phyloP scores from a whole-genome alignment of 1,140 invertebrate genomes.

The Tribolium castaneum region DNA sequence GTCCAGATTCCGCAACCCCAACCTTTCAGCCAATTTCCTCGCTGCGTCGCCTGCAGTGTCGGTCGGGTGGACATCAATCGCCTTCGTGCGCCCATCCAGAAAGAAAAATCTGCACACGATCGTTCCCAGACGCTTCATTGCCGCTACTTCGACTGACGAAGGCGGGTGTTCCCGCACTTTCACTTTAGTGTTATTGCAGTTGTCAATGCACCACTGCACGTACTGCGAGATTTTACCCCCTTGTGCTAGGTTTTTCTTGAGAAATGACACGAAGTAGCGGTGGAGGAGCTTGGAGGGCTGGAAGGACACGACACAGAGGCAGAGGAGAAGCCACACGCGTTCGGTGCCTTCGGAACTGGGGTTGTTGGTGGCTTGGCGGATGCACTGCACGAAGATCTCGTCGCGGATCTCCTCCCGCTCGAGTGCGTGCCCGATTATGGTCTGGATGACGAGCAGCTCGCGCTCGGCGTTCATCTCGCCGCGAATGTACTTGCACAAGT shows the following conservation, averaged over 20 bases:
- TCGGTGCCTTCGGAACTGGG: constrained; percentile 83
- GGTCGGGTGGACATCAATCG: constrained; percentile 93
- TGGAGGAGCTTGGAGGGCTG: constrained; percentile 89
- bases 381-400: constrained; percentile 90
- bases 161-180: constrained; percentile 86
- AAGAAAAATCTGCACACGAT: constrained; percentile 97
- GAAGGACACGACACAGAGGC: constrained; percentile 90
- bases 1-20: constrained; percentile 84
- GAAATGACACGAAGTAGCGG: constrained; percentile 82
- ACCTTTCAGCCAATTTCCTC: constrained; percentile 87
- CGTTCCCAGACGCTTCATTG: constrained; percentile 89
- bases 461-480: constrained; percentile 86
- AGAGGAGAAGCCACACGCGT: constrained; percentile 89
- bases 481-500: constrained; percentile 86
- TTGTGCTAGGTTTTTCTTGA: constrained; percentile 77
- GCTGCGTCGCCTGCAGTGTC: constrained; percentile 93
- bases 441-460: constrained; percentile 85
- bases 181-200: constrained; percentile 88
- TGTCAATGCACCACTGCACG: constrained; percentile 94
- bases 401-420: constrained; percentile 90
- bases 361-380: constrained; percentile 87
- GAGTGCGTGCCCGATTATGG: constrained; percentile 85
- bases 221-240: constrained; percentile 84
- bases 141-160: constrained; percentile 93
- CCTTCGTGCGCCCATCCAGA: constrained; percentile 93